Conservation (phyloP, 2,797 vertebrate genomes). For the Nasua narica region DNA sequence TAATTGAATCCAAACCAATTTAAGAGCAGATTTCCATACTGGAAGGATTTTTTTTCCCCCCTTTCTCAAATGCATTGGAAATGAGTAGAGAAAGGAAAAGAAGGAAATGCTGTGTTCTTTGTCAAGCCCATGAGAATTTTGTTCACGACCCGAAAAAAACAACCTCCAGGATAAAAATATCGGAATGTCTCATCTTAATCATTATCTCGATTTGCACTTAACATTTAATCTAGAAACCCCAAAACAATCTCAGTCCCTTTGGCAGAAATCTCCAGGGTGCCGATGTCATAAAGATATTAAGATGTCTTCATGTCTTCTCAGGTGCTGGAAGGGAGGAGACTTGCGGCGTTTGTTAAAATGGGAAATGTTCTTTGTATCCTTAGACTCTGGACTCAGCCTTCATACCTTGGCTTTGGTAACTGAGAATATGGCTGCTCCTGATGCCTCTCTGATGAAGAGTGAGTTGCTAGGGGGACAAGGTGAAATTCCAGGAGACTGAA, state of each 20-base stretch:
- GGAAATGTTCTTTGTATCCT: slow-evolving; percentile 67
- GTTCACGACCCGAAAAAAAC: slow-evolving; percentile 65
- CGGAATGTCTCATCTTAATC: slow-evolving; percentile 50
- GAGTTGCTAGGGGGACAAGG: slow-evolving; percentile 35
- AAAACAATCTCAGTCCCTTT: slow-evolving; percentile 76
- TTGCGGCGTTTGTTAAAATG: slow-evolving; percentile 68
- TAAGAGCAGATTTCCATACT: neutral
- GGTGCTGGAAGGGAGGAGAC: slow-evolving; percentile 49
- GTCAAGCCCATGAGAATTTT: slow-evolving; percentile 20
- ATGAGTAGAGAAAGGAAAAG: slow-evolving; percentile 45
- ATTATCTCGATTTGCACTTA: slow-evolving; percentile 66
- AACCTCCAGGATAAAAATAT: slow-evolving; percentile 64
- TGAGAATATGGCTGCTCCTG: slow-evolving; percentile 49
- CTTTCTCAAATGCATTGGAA: slow-evolving; percentile 60
- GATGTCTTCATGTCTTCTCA: slow-evolving; percentile 50
- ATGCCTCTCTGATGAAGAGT: slow-evolving; percentile 64
- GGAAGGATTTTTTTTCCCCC: slow-evolving; percentile 59
- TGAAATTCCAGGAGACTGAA: slow-evolving; percentile 31
- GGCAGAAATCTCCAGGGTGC: slow-evolving; percentile 44
- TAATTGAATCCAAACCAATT: slow-evolving; percentile 74
- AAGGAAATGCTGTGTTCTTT: slow-evolving; percentile 36
- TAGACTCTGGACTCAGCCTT: slow-evolving; percentile 67
- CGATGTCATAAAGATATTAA: slow-evolving; percentile 76
- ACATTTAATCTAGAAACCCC: slow-evolving; percentile 72
- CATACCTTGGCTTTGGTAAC: slow-evolving; percentile 55